Evolutionary conservation across 2,888 invertebrate genomes (phyloP).

Genomic region (Dione juno): DNA sequence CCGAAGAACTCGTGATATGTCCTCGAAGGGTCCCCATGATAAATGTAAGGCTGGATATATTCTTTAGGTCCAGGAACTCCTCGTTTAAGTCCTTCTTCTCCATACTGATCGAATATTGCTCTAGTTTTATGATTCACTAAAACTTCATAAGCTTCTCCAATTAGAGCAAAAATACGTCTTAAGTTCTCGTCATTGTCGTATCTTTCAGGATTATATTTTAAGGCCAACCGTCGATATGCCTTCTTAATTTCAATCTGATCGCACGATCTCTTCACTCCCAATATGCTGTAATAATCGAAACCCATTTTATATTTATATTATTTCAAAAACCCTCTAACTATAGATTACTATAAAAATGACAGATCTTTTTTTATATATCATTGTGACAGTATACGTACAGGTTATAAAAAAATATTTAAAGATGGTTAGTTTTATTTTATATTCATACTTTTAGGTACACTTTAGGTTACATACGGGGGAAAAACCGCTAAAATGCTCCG

Average conservation of each 20-base stretch:
- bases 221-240: slow-evolving; percentile 84
- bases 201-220: slow-evolving; percentile 85
- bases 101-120: slow-evolving; percentile 94
- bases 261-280: slow-evolving; percentile 86
- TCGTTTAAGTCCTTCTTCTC: slow-evolving; percentile 92
- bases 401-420: background rate
- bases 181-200: slow-evolving; percentile 74
- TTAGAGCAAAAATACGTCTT: slow-evolving; percentile 83
- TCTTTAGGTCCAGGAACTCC: slow-evolving; percentile 88
- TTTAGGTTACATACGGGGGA: slow-evolving; percentile 80
- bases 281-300: slow-evolving; percentile 90
- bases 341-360: background rate
- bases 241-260: slow-evolving; percentile 87
- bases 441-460: slow-evolving; percentile 63
- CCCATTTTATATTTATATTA: slow-evolving; percentile 75
- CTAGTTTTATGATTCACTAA: slow-evolving; percentile 86
- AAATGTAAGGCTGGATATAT: slow-evolving; percentile 89
- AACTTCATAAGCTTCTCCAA: slow-evolving; percentile 92
- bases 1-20: slow-evolving; percentile 93
- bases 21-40: slow-evolving; percentile 90
- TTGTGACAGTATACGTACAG: background rate
- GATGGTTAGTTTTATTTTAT: background rate
- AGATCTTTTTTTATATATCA: background rate
- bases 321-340: background rate
- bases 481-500: slow-evolving; percentile 77